phyloP scores from a whole-genome alignment of 2,888 invertebrate genomes.

The Antheraea assamensis region DNA sequence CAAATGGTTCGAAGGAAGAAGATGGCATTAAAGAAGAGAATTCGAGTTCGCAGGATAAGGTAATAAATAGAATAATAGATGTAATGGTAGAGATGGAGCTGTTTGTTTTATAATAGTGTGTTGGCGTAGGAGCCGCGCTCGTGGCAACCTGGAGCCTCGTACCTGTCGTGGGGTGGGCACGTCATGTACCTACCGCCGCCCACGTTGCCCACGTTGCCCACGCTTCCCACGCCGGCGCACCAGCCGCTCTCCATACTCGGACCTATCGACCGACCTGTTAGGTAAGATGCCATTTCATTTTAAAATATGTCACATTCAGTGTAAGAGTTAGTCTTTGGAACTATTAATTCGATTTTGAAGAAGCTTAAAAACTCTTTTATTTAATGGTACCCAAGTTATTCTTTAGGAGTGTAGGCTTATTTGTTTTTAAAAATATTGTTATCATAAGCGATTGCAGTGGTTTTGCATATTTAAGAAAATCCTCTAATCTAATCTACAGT shows the following conservation, averaged over 20 bases:
- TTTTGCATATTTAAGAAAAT: no score
- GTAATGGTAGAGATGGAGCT: no score
- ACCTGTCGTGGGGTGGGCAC: constrained; percentile 85
- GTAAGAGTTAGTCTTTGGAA: no score
- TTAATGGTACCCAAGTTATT: no score
- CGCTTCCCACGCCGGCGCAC: constrained; percentile 68
- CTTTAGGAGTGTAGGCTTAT: no score
- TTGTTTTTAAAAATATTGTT: no score
- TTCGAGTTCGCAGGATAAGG: constrained; percentile 64
- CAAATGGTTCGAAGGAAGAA: constrained; percentile 34
- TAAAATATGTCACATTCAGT: neutral
- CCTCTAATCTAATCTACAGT: no score
- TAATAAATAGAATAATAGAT: constrained; percentile 27
- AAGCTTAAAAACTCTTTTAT: no score
- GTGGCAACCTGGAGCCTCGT: constrained; percentile 70
- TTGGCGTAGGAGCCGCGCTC: constrained; percentile 50
- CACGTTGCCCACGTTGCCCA: no score
- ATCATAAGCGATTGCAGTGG: no score
- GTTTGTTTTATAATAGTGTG: constrained; percentile 3
- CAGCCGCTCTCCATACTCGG: constrained; percentile 70
- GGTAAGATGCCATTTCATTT: constrained; percentile 50
- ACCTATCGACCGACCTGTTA: constrained; percentile 66
- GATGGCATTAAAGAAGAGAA: constrained; percentile 69
- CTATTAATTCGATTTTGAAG: no score
- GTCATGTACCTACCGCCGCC: constrained; percentile 90